Base-by-base conservation (phyloP, 1,140 invertebrate species). In the Cydia amplana region DNA sequence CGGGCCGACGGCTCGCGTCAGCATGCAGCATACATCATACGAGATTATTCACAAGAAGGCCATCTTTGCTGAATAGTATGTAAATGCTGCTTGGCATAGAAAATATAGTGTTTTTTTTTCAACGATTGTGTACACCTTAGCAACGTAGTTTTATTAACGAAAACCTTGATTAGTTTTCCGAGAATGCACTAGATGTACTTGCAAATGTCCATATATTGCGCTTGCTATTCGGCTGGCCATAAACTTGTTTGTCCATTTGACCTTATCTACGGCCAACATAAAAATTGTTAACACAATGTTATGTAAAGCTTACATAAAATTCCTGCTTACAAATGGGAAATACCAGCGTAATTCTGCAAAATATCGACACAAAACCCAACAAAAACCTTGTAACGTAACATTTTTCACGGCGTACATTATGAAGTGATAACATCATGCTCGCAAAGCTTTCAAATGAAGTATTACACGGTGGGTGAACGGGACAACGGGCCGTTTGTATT, bases 401-500 rank as follows among this genome's bases (percentile, higher is more conserved):
- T 79, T 79, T 79, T 76, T 76, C 76, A 79, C 73, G 32, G 70
- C 75, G 72, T 79, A 79, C 82, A 83, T 82, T 81, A 81, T 82
- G 74, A 75, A 80, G 79, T 82, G 86, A 87, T 88, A 88, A 81
- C 80, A 86, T 86, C 84, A 65, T 78, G 74, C 77, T 80, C 80
- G 82, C 82, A 85, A 82, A 80, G 82, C 82, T 79, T 82, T 86
- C 84, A 85, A 83, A 88, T 86, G 84, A 87, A 86, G 81, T 85
- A 85, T 85, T 84, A 85, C 80, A 79, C 72, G 77, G 80, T 46
- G 43, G 75, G 75, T 78, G 81, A 83, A 81, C 81, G 77, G 79
- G 78, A 75, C 77, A 80, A 80, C 77, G 74, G 78, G 80, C 80
- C 80, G 85, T 87, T 89, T 85, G 82, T 86, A 87, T 89, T 85